These are phyloP conservation scores for Heterotis niloticus DNA, from an alignment of 2,113 vertebrate genomes.

Conservation along the genomic window DNA sequence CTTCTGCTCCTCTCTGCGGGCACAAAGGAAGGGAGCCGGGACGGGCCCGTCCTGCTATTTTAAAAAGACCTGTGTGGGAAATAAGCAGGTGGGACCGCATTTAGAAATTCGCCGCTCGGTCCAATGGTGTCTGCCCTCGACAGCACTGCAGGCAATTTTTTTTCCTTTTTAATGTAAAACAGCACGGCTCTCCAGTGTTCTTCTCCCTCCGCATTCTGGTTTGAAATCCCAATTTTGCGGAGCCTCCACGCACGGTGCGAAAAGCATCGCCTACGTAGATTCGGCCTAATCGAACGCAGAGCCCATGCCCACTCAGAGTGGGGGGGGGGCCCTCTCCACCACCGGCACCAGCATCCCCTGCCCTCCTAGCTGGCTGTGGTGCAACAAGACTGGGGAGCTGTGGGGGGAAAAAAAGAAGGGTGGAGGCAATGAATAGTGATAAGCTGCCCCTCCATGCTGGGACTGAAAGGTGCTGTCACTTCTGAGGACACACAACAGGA, in stretches of 20 bases:
- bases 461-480: neutral
- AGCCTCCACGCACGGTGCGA: neutral
- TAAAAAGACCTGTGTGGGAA: conserved; percentile 23
- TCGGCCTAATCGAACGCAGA: conserved; percentile 2
- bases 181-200: neutral
- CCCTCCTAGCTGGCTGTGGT: neutral
- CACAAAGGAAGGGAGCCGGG: neutral
- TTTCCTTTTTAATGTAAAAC: too few relatives aligned
- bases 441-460: neutral
- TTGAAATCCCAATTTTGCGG: neutral
- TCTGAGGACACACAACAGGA: neutral
- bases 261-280: conserved; percentile 8
- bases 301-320: neutral
- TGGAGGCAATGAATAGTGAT: neutral
- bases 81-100: conserved; percentile 20
- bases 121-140: conserved; percentile 1
- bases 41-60: conserved; percentile 21
- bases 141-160: neutral
- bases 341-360: neutral
- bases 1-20: neutral
- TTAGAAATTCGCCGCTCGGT: conserved; percentile 12
- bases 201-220: neutral
- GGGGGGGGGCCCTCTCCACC: too few relatives aligned
- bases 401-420: neutral
- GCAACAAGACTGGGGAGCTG: neutral